Base-by-base conservation (phyloP, 2,797 vertebrate species). In the Denticeps clupeoides region DNA sequence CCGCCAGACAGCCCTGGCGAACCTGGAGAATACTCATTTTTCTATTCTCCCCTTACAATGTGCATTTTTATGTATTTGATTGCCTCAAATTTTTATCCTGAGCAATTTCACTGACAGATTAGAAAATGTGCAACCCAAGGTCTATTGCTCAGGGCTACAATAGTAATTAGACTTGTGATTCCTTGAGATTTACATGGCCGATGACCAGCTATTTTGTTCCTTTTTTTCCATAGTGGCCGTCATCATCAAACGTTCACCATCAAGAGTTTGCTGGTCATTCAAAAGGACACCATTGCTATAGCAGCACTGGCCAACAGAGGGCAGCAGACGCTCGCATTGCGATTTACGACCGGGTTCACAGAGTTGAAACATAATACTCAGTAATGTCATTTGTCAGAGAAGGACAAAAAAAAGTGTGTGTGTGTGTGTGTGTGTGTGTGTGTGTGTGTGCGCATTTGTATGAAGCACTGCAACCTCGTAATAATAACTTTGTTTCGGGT, bases 401-500 rank as follows among this genome's bases (percentile, higher is more conserved):
- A 38, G 21, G 15, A 11, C 33, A 32, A 22, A 38, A 42, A 23
- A 32, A 48, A 41, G 37, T 5, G n/a, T 15, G 18, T 13, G 16
- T 22, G 18, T 27, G 11, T 11, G 42, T n/a, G 23, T 45, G 12
- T 38, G 24, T 38, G 29, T 45, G 32, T 38, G n/a, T 31, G 44
- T 45, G 47, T 21, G 23, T 33, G 48, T 37, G 40, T 24, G 49
- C 26, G 26, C 37, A 26, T 16, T 12, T 11, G 18, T n/a, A 24
- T 25, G 40, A 22, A 8, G 31, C 23, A n/a, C 22, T 12, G 25
- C 23, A 35, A 41, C 38, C 40, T 53, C 61, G 65, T 73, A 68
- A 70, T 69, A 64, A 67, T 63, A 26, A 61, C 15, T 37, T n/a
- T 37, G 16, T 11, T 33, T 19, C 7, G 33, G 33, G 33, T 37